Conservation (phyloP, 2,888 invertebrate genomes). For the Drosophila setosimentum region DNA sequence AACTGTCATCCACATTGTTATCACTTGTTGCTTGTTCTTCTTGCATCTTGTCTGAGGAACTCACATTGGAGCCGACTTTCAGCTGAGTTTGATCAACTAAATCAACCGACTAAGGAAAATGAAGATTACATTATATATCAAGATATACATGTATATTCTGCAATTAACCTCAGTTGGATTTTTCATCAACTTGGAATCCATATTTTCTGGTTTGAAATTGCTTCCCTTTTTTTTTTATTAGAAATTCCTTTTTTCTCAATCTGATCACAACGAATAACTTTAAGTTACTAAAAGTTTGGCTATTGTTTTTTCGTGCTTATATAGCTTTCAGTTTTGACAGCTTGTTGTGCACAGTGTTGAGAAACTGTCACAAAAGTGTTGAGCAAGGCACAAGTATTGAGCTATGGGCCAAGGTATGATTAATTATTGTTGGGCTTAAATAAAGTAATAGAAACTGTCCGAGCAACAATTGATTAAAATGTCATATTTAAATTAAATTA, state of each 20-base stretch:
- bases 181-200: neutral
- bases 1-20: neutral
- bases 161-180: neutral
- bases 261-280: neutral
- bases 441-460: neutral
- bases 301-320: no score
- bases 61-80: neutral
- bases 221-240: neutral
- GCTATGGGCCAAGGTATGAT: neutral
- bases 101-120: neutral
- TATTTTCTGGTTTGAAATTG: neutral
- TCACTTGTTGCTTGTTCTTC: neutral
- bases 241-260: neutral
- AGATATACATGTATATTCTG: neutral
- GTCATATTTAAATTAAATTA: neutral
- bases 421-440: neutral
- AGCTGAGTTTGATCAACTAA: neutral
- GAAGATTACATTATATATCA: neutral
- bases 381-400: neutral
- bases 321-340: slow-evolving; percentile 14
- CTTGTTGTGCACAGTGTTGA: slow-evolving; percentile 10
- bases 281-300: neutral
- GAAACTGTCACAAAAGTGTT: slow-evolving; percentile 9
- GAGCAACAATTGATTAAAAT: neutral
- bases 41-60: neutral